Evolutionary conservation across 2,113 vertebrate species (phyloP), one percentile per base, ranked within the genome.

Genomic region (Opisthocomus hoazin): DNA sequence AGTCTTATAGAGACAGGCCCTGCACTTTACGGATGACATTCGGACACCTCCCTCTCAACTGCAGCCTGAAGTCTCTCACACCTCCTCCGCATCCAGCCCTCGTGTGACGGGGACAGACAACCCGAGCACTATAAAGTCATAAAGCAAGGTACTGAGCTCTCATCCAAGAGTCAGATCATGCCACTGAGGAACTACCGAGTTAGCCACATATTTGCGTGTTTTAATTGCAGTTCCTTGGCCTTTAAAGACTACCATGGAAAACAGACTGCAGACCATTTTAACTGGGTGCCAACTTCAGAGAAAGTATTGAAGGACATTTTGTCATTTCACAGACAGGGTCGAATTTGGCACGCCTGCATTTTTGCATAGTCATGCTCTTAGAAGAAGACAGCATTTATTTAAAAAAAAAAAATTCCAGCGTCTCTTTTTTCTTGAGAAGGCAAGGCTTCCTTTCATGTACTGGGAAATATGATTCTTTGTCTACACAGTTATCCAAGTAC

Each of bases 381-480:
- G 74, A 92, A 84, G 60, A 95, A 87, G 20, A 87, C 91, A 87
- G 54, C 12, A 18, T 63, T 76, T 89, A 8, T 84, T 87, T 15
- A 3, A 30, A 70, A 41, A 50, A 32, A 65, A 39, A 36, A 32
- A 68, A 37, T 8, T 51, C 61, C 68, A 58, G 19, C 46, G 14
- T 74, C 15, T 66, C 29, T 63, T 63, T 66, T 81, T 54, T n/a
- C 41, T 81, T 84, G 48, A 89, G 56, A 90, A 92, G 27, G 4
- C 20, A 75, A 79, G 26, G 22, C 46, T 91, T 93, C 85, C 65
- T 92, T 87, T 84, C 61, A 64, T 27, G 27, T 94, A 68, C 58
- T 74, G 24, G 23, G 41, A 95, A 94, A 94, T 75, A 39, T 56
- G 66, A 70, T n/a, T 87, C 41, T 69, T 90, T 86, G 63, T 50